Percentiles rank a stretch among this genome's conserved stretches.
Conservation (phyloP, 2,797 vertebrate species). For the Enteromius radiatus region DNA sequence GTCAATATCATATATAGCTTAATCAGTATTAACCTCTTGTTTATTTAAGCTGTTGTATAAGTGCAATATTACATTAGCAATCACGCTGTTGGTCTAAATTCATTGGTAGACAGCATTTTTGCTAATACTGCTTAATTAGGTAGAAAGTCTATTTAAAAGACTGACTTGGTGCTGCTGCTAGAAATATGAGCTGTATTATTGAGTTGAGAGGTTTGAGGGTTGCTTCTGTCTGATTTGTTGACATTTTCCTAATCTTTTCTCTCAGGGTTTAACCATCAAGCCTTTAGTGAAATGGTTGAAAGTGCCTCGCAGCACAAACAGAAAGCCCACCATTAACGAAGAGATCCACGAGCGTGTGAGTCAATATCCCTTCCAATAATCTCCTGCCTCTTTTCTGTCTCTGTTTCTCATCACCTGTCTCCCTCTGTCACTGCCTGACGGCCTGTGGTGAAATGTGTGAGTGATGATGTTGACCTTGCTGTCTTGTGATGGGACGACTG, state of each 20-base stretch:
- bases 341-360: slow-evolving; percentile 93
- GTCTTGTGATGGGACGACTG: slow-evolving; percentile 35
- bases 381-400: slow-evolving; percentile 2
- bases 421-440: slow-evolving; percentile 9
- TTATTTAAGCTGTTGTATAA: not conserved
- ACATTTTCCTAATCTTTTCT: slow-evolving; percentile 7
- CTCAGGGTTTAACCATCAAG: slow-evolving; percentile 95
- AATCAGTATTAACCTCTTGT: not conserved
- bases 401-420: slow-evolving; percentile 18
- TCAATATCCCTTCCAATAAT: slow-evolving; percentile 24
- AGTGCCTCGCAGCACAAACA: slow-evolving; percentile 91
- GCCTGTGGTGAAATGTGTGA: slow-evolving; percentile 27
- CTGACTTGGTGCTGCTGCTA: not conserved
- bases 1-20: not conserved
- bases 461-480: slow-evolving; percentile 34
- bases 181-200: not conserved
- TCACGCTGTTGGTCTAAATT: not conserved
- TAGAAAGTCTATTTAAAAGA: not conserved
- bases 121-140: not conserved
- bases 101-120: not conserved
- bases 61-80: not conserved
- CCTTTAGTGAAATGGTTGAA: slow-evolving; percentile 95
- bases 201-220: not conserved
- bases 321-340: slow-evolving; percentile 94
- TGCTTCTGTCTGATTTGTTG: slow-evolving; percentile 16